Percentiles rank a stretch among this genome's conserved stretches.
phyloP scores from a whole-genome alignment of 2,888 invertebrate genomes.

The Standfussiana lucernea region DNA sequence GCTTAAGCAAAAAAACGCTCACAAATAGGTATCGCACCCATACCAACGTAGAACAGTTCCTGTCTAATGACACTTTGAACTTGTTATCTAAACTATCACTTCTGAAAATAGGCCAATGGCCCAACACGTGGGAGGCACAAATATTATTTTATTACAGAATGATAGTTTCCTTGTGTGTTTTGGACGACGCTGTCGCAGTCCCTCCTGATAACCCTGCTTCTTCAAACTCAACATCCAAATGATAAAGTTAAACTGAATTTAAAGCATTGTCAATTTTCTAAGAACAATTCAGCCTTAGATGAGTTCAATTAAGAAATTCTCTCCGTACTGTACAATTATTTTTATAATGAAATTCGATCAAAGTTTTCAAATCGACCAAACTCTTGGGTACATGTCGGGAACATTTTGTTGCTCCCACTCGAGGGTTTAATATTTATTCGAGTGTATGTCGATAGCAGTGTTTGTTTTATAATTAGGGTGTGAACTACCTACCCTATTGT shows the following conservation, averaged over 20 bases:
- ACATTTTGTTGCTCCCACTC: slow-evolving; percentile 18
- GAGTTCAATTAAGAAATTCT: slow-evolving; percentile 45
- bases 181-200: background rate
- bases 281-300: slow-evolving; percentile 9
- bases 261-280: slow-evolving; percentile 18
- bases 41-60: slow-evolving; percentile 55
- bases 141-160: slow-evolving; percentile 58
- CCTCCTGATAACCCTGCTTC: slow-evolving; percentile 38
- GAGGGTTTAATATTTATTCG: slow-evolving; percentile 31
- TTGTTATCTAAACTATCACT: slow-evolving; percentile 68
- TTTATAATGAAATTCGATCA: slow-evolving; percentile 24
- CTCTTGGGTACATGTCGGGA: slow-evolving; percentile 1
- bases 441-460: slow-evolving; percentile 18
- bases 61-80: slow-evolving; percentile 69
- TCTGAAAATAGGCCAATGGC: slow-evolving; percentile 64
- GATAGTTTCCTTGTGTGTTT: slow-evolving; percentile 42
- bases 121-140: slow-evolving; percentile 41
- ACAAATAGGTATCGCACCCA: slow-evolving; percentile 71
- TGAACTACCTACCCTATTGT: slow-evolving; percentile 7
- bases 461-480: slow-evolving; percentile 26
- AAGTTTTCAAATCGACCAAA: slow-evolving; percentile 50
- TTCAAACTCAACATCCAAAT: slow-evolving; percentile 26
- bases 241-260: slow-evolving; percentile 12
- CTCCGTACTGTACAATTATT: slow-evolving; percentile 3
- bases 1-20: slow-evolving; percentile 65